Base-by-base conservation (phyloP, 1,140 invertebrate species). In the Cheumatopsyche charites region DNA sequence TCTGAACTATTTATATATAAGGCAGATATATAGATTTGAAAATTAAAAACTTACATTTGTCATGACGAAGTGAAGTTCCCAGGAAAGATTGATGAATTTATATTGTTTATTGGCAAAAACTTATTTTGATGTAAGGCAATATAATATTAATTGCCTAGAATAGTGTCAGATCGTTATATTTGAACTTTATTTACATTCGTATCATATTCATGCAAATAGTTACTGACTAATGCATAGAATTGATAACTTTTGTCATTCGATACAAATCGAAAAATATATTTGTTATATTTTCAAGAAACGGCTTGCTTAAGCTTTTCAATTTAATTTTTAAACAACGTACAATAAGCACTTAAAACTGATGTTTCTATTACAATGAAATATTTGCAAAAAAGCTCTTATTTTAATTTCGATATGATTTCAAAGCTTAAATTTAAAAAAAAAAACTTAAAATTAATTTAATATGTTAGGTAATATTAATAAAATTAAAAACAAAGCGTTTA, bases 171-270 rank as follows among this genome's bases (percentile, higher is more conserved):
- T 58, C 47, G 66, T 55, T 68, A 55, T 55, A 52, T 55, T 55
- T 52, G 47, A 55, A 26, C 21, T 17, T 52, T 68, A 68, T 68
- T 68, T 68, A 68, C 45, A 55, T 63, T 41, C 36, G 47, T 68
- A 66, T 29, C 11, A 52, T 67, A 52, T 68, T 68, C 66, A 68
- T 68, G 66, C 66, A 55, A 19, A 19, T 42, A 41, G 62, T 63
- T 63, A 63, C 9, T 63, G 41, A 43, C 11, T 13, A 63, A 63
- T 63, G 62, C 26, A 43, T 25, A 63, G 42, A 25, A 63, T 11
- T 43, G 29, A 42, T 63, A 63, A 43, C 21, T 6, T 62, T 25
- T 62, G 58, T 62, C 58, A 12, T 62, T 26, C 19, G 9, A 26
- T 62, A 26, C 26, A 25, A 23, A 17, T 52, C 15, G 47, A 52